These are phyloP conservation scores for Carcharodon carcharias DNA, from an alignment of 2,797 vertebrate genomes.

Conservation along the genomic window DNA sequence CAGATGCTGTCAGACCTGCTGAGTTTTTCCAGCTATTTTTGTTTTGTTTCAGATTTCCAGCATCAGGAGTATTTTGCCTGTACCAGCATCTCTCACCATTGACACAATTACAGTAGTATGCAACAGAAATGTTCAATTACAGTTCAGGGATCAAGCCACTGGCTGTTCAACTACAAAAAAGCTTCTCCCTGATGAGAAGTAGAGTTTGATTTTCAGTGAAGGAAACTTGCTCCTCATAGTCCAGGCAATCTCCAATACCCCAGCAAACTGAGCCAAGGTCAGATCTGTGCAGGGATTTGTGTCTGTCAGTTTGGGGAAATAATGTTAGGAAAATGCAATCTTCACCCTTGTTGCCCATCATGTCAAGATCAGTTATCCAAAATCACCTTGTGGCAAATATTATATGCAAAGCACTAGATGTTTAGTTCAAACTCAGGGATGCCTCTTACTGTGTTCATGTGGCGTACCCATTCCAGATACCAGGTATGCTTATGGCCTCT, in stretches of 20 bases:
- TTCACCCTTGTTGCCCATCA: not conserved
- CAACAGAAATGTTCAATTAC: not conserved
- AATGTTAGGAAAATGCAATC: not conserved
- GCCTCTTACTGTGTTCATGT: not conserved
- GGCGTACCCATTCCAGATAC: not conserved
- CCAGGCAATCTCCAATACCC: not conserved
- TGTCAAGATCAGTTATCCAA: not conserved
- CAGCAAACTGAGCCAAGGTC: not conserved
- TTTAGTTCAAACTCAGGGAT: not conserved
- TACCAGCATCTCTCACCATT: not conserved
- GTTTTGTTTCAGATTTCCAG: too few relatives aligned
- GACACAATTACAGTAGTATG: not conserved
- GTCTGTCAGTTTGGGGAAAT: not conserved
- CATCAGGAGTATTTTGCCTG: too few relatives aligned
- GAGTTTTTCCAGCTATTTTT: too few relatives aligned
- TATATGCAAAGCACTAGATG: not conserved
- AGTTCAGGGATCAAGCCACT: not conserved
- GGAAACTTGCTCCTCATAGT: too few relatives aligned
- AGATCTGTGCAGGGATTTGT: not conserved
- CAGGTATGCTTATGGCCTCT: too few relatives aligned
- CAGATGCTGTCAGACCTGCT: too few relatives aligned
- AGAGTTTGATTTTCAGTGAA: not conserved
- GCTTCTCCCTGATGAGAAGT: not conserved
- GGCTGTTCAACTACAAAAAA: not conserved
- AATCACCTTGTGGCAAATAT: not conserved